Evolutionary conservation across 2,888 invertebrate genomes (phyloP).

Genomic region (Opisthograptis luteolata): DNA sequence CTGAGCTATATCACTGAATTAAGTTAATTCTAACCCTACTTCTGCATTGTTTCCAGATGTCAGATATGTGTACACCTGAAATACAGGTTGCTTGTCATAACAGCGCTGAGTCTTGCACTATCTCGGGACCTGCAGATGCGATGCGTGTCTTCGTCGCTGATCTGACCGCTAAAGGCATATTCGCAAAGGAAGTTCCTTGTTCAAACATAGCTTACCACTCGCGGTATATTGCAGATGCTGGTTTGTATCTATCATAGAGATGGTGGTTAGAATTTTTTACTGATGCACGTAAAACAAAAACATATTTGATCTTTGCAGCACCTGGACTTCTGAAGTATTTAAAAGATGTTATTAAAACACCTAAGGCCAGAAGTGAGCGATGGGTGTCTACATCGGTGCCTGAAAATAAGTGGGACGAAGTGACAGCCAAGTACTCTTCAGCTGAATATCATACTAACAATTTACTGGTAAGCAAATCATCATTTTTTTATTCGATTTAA

Average conservation of each 20-base stretch:
- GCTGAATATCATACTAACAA: slow-evolving; percentile 94
- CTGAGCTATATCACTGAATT: too few relatives aligned
- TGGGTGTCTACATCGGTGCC: slow-evolving; percentile 94
- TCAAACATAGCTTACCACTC: slow-evolving; percentile 94
- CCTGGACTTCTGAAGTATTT: slow-evolving; percentile 8
- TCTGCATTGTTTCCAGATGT: slow-evolving; percentile 34
- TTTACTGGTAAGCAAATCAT: slow-evolving; percentile 76
- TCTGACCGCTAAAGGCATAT: slow-evolving; percentile 54
- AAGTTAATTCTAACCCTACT: too few relatives aligned
- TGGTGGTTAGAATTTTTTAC: background rate
- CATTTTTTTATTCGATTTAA: too few relatives aligned
- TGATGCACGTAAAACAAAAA: background rate
- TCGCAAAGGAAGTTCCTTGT: slow-evolving; percentile 69
- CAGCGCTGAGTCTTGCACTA: slow-evolving; percentile 88
- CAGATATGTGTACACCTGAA: slow-evolving; percentile 59
- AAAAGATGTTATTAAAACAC: slow-evolving; percentile 48
- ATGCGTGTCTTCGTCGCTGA: slow-evolving; percentile 80
- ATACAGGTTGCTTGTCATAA: slow-evolving; percentile 90
- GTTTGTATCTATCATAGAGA: slow-evolving; percentile 30
- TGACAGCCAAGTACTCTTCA: slow-evolving; percentile 81
- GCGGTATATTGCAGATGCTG: slow-evolving; percentile 87
- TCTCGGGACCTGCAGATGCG: slow-evolving; percentile 87
- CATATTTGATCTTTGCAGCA: slow-evolving; percentile 7
- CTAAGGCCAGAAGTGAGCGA: slow-evolving; percentile 85
- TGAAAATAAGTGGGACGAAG: slow-evolving; percentile 81